phyloP scores from a whole-genome alignment of 2,113 vertebrate genomes.

The Paratilapia polleni region DNA sequence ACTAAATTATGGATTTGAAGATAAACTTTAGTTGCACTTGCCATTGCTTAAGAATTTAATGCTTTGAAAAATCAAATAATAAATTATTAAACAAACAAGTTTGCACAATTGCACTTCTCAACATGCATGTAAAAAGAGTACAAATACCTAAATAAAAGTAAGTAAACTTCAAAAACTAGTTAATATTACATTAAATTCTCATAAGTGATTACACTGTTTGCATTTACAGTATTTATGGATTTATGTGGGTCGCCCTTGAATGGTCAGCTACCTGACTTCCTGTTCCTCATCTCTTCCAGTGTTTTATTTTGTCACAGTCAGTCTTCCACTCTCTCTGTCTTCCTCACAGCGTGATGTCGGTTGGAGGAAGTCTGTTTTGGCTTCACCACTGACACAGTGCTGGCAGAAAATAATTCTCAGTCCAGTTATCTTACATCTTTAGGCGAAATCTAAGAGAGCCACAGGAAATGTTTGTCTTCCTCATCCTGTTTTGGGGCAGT shows the following conservation, averaged over 20 bases:
- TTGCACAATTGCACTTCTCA: background rate
- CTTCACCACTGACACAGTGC: conserved; percentile 6
- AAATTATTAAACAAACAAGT: background rate
- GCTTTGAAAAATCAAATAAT: background rate
- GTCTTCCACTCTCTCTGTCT: background rate
- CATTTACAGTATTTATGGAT: background rate
- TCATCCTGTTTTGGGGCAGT: conserved; percentile 62
- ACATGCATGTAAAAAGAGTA: background rate
- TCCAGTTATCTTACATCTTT: conserved; percentile 50
- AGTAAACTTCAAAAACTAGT: background rate
- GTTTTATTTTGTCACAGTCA: background rate
- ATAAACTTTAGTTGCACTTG: background rate
- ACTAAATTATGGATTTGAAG: background rate
- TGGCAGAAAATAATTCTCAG: background rate
- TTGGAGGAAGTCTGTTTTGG: conserved; percentile 33
- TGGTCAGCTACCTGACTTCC: background rate
- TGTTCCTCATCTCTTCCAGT: background rate
- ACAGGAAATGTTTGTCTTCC: conserved; percentile 74
- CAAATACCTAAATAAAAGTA: fast-evolving
- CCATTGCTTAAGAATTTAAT: background rate
- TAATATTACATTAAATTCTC: too few relatives aligned
- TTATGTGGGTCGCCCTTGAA: too few relatives aligned
- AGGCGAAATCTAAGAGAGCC: conserved; percentile 34
- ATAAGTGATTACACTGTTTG: background rate
- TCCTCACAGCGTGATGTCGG: background rate